phyloP scores from a whole-genome alignment of 1,140 invertebrate species.

The Adelges cooleyi region DNA sequence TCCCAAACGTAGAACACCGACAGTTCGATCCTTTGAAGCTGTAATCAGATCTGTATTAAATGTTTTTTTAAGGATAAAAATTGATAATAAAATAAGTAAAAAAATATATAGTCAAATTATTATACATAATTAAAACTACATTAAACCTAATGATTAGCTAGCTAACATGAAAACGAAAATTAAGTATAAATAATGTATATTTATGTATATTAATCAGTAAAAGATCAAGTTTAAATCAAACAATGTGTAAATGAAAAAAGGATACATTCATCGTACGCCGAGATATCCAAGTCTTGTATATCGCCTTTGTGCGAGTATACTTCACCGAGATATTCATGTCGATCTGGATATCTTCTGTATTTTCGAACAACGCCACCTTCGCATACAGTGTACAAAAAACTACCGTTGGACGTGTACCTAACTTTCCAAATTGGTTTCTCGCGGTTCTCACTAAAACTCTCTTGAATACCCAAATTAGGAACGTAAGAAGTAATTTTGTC shows the following conservation, averaged over 20 bases:
- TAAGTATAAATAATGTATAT: no score
- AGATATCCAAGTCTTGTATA: slow-evolving; percentile 46
- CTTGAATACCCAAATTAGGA: slow-evolving; percentile 42
- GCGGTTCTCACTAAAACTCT: slow-evolving; percentile 40
- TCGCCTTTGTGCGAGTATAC: slow-evolving; percentile 43
- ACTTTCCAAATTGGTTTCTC: slow-evolving; percentile 41
- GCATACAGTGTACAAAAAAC: slow-evolving; percentile 42
- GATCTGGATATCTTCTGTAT: slow-evolving; percentile 42
- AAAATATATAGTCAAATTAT: no score
- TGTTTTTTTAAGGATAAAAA: no score
- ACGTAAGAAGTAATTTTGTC: slow-evolving; percentile 42
- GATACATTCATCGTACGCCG: slow-evolving; percentile 47
- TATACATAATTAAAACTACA: no score
- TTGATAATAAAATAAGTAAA: no score
- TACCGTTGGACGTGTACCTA: slow-evolving; percentile 43
- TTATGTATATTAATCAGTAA: no score
- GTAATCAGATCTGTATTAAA: slow-evolving; percentile 40
- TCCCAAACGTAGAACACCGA: slow-evolving; percentile 42
- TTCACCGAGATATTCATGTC: slow-evolving; percentile 43
- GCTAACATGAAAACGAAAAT: no score
- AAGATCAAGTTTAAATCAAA: no score
- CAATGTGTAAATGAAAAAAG: slow-evolving; percentile 34
- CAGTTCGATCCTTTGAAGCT: slow-evolving; percentile 44
- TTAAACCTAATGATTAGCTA: no score
- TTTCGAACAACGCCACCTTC: slow-evolving; percentile 41